phyloP scores from a whole-genome alignment of 2,888 invertebrate genomes.

The Polymixis lichenea region DNA sequence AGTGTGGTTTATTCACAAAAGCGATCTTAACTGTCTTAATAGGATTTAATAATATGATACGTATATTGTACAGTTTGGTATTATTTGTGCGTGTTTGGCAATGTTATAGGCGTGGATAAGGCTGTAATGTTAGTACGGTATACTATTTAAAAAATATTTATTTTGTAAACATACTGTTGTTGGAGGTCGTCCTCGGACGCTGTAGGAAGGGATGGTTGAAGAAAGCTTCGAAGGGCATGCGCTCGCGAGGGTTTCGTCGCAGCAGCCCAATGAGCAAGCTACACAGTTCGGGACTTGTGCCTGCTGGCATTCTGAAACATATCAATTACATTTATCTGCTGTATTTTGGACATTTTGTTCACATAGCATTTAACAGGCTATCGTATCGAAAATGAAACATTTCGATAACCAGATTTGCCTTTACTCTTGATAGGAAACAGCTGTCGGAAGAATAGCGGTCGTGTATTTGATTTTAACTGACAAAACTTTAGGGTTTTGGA shows the following conservation, averaged over 20 bases:
- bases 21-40: constrained; percentile 27
- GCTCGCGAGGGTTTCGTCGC: constrained; percentile 97
- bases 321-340: constrained; percentile 23
- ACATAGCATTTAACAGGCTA: too few species aligned
- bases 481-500: too few species aligned
- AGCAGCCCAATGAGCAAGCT: constrained; percentile 96
- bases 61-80: constrained; percentile 26
- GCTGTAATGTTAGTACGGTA: constrained; percentile 37
- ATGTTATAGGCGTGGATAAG: constrained; percentile 33
- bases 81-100: constrained; percentile 30
- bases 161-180: constrained; percentile 82
- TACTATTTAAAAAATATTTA: constrained; percentile 1
- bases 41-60: constrained; percentile 2
- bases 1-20: constrained; percentile 46
- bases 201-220: constrained; percentile 98
- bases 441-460: too few species aligned
- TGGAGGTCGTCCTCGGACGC: constrained; percentile 90
- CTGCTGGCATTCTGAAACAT: constrained; percentile 96
- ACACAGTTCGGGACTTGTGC: constrained; percentile 97
- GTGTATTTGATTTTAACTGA: too few species aligned
- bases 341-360: background rate
- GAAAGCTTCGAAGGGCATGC: constrained; percentile 99
- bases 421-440: too few species aligned
- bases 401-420: too few species aligned
- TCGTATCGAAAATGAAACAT: too few species aligned